Conservation (phyloP, 2,888 invertebrate genomes). For the Didymodactylos carnosus region DNA sequence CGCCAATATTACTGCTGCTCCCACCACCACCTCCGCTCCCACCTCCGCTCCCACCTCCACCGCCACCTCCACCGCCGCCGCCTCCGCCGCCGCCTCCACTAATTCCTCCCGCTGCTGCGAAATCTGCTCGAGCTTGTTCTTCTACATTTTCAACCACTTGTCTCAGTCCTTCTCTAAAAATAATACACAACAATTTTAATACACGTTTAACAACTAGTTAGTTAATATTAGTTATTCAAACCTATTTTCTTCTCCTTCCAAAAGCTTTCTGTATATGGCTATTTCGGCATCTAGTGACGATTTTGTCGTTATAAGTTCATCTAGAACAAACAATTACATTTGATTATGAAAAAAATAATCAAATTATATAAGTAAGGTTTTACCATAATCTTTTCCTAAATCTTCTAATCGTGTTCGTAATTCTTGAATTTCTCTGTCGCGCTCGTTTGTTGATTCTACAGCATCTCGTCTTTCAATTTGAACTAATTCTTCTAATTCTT, state of each 20-base stretch:
- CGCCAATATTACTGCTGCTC: background rate
- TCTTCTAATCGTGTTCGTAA: constrained; percentile 30
- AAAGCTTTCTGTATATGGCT: constrained; percentile 31
- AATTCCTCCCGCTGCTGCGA: background rate
- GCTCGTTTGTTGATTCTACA: constrained; percentile 26
- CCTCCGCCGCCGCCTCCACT: background rate
- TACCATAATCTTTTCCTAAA: constrained; percentile 30
- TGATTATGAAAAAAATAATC: too few relatives aligned
- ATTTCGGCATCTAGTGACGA: constrained; percentile 31
- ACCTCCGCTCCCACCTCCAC: background rate
- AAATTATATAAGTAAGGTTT: too few relatives aligned
- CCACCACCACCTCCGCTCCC: background rate
- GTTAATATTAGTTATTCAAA: background rate
- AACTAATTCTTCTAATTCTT: constrained; percentile 35
- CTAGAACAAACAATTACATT: too few relatives aligned
- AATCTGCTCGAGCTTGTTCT: background rate
- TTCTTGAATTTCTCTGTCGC: constrained; percentile 30
- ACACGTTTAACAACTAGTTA: background rate
- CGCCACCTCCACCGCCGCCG: background rate
- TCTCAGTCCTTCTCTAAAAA: background rate
- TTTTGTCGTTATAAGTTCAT: constrained; percentile 31
- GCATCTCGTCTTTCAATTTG: constrained; percentile 36
- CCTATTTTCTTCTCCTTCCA: constrained; percentile 32
- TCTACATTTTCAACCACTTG: constrained; percentile 5
- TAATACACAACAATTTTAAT: background rate